Conservation (phyloP, 2,113 vertebrate species). For the Ibidorhyncha struthersii region DNA sequence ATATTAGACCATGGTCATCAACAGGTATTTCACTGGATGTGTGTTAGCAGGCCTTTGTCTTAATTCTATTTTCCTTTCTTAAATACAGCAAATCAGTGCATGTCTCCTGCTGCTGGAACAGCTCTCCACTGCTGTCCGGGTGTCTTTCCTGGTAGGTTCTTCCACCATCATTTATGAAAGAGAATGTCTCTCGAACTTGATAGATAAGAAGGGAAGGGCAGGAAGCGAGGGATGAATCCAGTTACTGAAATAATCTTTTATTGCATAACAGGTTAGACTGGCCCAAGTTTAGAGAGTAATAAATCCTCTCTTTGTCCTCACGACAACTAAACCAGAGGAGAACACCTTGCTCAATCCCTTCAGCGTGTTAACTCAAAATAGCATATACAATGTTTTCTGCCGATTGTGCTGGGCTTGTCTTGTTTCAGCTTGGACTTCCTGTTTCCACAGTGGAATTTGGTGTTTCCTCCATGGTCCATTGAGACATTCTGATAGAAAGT, state of each 20-base stretch:
- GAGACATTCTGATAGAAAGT: not conserved
- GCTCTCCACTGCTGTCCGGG: not conserved
- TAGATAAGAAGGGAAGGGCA: not conserved
- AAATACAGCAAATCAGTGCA: not conserved
- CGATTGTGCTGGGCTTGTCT: not conserved
- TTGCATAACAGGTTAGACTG: not conserved
- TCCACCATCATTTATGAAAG: not conserved
- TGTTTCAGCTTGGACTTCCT: not conserved
- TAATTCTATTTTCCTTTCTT: not conserved
- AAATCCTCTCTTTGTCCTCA: not conserved
- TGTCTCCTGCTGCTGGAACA: not conserved
- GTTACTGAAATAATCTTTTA: not conserved
- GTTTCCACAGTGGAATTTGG: not conserved
- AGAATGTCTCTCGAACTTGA: not conserved
- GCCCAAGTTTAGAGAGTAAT: not conserved
- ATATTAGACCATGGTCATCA: not conserved
- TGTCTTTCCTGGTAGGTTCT: not conserved
- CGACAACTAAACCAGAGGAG: not conserved
- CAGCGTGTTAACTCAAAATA: not conserved
- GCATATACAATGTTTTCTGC: not conserved
- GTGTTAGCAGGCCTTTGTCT: not conserved
- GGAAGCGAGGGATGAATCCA: not conserved
- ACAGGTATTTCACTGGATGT: not conserved
- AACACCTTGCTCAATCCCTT: not conserved
- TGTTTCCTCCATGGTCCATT: not conserved